Evolutionary conservation across 2,797 vertebrate genomes (phyloP).

Genomic region (Chanos chanos): DNA sequence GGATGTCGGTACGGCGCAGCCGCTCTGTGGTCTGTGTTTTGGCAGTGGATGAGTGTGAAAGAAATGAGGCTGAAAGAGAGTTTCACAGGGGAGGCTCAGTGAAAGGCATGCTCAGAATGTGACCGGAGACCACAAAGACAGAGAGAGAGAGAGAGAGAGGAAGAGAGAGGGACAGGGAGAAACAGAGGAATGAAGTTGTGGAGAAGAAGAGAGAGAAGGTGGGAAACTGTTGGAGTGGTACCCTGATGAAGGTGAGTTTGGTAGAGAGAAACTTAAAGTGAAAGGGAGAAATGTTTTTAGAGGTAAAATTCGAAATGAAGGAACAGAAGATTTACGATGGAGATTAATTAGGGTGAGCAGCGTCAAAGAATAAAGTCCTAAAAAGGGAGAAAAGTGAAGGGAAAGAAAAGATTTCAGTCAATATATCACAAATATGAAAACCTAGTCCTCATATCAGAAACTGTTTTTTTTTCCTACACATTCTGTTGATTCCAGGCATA

Average conservation of each 20-base stretch:
- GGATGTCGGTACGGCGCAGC: slow-evolving; percentile 44
- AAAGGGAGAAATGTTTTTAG: slow-evolving; percentile 21
- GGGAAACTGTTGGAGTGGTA: neutral
- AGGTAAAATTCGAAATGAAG: slow-evolving; percentile 57
- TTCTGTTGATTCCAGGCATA: no score
- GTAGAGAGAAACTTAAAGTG: neutral
- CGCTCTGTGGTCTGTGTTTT: slow-evolving; percentile 65
- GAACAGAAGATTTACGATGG: slow-evolving; percentile 60
- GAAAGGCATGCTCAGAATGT: slow-evolving; percentile 73
- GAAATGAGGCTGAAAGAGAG: slow-evolving; percentile 68
- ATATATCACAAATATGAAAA: slow-evolving; percentile 23
- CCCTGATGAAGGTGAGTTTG: neutral
- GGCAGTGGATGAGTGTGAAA: slow-evolving; percentile 67
- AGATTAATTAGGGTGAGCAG: slow-evolving; percentile 60
- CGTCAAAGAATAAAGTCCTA: slow-evolving; percentile 39
- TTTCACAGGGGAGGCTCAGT: slow-evolving; percentile 64
- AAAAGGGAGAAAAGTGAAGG: slow-evolving; percentile 31
- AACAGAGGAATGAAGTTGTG: slow-evolving; percentile 2
- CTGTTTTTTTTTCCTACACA: no score
- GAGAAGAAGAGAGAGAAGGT: neutral
- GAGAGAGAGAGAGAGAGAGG: slow-evolving; percentile 25
- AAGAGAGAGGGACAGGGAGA: slow-evolving; percentile 9
- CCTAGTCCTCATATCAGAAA: no score
- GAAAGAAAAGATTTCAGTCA: neutral
- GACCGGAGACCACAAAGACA: slow-evolving; percentile 46